Percentiles rank a stretch among this genome's conserved stretches.
These are phyloP conservation scores for Rhabdomys dilectus DNA, from an alignment of 2,113 vertebrate genomes.

Conservation along the genomic window DNA sequence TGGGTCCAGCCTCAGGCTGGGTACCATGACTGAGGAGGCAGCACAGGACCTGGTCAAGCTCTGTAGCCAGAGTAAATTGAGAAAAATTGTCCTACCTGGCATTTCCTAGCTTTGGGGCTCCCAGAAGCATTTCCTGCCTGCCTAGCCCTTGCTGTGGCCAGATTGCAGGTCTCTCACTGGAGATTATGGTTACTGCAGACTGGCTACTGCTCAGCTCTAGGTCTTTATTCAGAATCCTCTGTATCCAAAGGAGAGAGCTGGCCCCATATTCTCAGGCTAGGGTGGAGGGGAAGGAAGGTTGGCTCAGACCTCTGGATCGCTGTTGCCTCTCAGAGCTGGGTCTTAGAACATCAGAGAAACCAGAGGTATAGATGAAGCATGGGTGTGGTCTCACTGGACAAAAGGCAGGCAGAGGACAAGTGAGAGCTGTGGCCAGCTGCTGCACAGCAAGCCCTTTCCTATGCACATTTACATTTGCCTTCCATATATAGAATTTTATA, in stretches of 20 bases:
- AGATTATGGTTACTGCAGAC: slow-evolving; percentile 36
- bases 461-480: neutral
- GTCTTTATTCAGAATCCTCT: neutral
- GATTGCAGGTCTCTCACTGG: neutral
- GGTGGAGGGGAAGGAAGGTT: neutral
- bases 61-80: neutral
- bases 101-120: neutral
- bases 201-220: neutral
- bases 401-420: slow-evolving; percentile 1
- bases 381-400: slow-evolving; percentile 75
- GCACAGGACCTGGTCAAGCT: neutral
- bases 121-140: neutral
- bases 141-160: neutral
- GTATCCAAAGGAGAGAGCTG: slow-evolving; percentile 27
- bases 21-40: neutral
- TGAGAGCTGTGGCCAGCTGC: neutral
- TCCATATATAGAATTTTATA: neutral
- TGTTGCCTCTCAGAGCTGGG: neutral
- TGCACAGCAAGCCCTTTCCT: slow-evolving; percentile 82
- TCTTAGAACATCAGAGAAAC: slow-evolving; percentile 42
- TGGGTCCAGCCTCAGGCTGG: neutral
- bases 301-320: slow-evolving; percentile 17
- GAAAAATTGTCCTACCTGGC: neutral
- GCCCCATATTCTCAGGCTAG: neutral
- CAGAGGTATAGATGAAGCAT: neutral